phyloP scores from a whole-genome alignment of 2,888 invertebrate species.

The Campaea margaritaria region DNA sequence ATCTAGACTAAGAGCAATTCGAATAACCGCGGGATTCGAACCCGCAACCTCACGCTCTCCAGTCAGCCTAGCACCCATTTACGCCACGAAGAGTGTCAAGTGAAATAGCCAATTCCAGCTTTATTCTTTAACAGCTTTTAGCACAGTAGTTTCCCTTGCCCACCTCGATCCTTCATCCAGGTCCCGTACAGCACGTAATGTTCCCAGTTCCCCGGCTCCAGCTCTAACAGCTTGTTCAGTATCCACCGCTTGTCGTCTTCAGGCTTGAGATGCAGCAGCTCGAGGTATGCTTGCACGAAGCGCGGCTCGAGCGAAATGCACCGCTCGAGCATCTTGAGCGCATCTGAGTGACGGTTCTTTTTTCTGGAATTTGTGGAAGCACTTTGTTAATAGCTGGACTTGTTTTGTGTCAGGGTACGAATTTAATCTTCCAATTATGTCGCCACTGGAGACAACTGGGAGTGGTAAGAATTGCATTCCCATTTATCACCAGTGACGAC shows the following conservation, averaged over 20 bases:
- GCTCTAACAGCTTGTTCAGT: constrained; percentile 86
- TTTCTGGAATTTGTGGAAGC: constrained; percentile 82
- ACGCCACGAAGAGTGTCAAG: too few species aligned
- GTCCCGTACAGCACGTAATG: constrained; percentile 89
- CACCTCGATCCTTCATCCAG: constrained; percentile 88
- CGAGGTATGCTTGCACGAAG: constrained; percentile 89
- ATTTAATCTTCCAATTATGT: too few species aligned
- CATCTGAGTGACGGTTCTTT: constrained; percentile 87
- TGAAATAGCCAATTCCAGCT: not conserved
- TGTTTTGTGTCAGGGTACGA: too few species aligned
- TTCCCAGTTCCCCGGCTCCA: constrained; percentile 89
- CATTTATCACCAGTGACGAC: too few species aligned
- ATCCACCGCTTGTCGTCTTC: constrained; percentile 84
- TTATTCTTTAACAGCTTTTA: too few species aligned
- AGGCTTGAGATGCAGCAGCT: constrained; percentile 84
- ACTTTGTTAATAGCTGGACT: not conserved
- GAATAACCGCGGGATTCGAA: too few species aligned
- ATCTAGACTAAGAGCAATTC: too few species aligned
- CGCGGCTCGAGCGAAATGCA: constrained; percentile 88
- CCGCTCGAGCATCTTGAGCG: constrained; percentile 88
- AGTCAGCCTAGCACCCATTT: too few species aligned
- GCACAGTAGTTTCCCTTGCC: not conserved
- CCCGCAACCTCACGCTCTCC: too few species aligned
- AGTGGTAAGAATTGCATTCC: too few species aligned
- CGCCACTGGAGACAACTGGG: too few species aligned